Base-by-base conservation (phyloP, 1,140 invertebrate species). In the Drosophila cardini region DNA sequence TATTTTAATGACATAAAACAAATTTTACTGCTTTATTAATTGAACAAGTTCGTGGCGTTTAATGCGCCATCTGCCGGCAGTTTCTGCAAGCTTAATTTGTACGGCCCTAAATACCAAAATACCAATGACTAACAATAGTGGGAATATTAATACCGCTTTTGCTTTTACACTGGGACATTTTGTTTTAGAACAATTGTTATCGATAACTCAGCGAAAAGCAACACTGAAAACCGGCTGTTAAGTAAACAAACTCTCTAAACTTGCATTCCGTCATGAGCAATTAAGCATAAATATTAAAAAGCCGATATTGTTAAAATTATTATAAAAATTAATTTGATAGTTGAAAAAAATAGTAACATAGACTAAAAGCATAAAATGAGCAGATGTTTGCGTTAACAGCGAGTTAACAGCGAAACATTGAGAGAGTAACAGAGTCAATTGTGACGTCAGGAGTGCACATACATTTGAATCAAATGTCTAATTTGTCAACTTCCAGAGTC, bases 141-240 rank as follows among this genome's bases (percentile, higher is more conserved):
- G 21, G 21, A 2, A 26, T 4, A 26, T 26, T 26, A 0, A 0
- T 4, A 26, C 4, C 5, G 21, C 5, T 1, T 0, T 26, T 26
- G 4, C 0, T 26, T 26, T 2, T 26, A 26, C 5, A 26, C 21
- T 4, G 21, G 21, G 3, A 26, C 21, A 26, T 26, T 26, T 26
- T 4, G 2, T 4, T 36, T 13, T 32, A 15, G 15, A 30, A 10
- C 13, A 16, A 5, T 5, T 9, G 21, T 26, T 16, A 38, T 46
- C 63, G 63, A 57, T 67, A 21, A 15, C 16, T 10, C 32, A n/a
- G n/a, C 18, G 9, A 5, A 2, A 8, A 32, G 45, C 70, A 72
- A 13, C 13, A n/a, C 62, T 67, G 21, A 13, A 58, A 52, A 16
- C 26, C 13, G 43, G 11, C 70, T 72, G 53, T 52, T 67, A 58